These are phyloP conservation scores for Adelosebastes latens DNA, from an alignment of 2,797 vertebrate species.

Conservation along the genomic window DNA sequence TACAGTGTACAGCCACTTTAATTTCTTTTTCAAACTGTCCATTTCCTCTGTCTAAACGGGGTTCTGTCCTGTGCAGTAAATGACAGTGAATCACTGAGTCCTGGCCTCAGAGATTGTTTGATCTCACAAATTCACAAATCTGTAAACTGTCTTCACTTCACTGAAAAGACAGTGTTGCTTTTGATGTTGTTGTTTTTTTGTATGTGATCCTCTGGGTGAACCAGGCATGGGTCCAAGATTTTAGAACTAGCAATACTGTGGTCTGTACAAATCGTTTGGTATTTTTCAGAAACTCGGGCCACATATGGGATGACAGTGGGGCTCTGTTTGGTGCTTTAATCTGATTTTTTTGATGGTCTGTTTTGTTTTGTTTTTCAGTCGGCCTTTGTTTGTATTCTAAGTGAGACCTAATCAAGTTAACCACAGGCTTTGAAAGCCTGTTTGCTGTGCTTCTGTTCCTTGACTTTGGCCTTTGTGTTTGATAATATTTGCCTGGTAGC, in stretches of 20 bases:
- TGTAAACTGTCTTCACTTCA: background rate
- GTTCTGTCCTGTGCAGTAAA: background rate
- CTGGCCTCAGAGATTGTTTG: background rate
- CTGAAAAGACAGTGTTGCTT: background rate
- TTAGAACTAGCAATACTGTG: background rate
- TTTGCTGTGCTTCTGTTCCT: background rate
- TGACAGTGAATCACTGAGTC: background rate
- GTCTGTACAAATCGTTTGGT: background rate
- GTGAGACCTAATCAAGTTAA: conserved; percentile 30
- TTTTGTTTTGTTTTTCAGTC: background rate
- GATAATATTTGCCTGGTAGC: background rate
- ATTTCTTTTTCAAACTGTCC: background rate
- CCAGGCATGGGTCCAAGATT: background rate
- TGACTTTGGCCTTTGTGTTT: conserved; percentile 19
- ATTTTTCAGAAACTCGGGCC: background rate
- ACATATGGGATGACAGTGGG: conserved; percentile 2
- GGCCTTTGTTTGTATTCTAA: conserved; percentile 15
- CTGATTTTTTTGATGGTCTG: background rate
- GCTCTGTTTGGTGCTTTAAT: conserved; percentile 15
- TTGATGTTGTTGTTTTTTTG: background rate
- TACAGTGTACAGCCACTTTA: background rate
- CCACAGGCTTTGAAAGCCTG: conserved; percentile 16
- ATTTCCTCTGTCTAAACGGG: background rate
- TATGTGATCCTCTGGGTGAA: background rate
- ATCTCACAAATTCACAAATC: background rate